phyloP scores from a whole-genome alignment of 1,140 invertebrate species.

The Saccostrea echinata region DNA sequence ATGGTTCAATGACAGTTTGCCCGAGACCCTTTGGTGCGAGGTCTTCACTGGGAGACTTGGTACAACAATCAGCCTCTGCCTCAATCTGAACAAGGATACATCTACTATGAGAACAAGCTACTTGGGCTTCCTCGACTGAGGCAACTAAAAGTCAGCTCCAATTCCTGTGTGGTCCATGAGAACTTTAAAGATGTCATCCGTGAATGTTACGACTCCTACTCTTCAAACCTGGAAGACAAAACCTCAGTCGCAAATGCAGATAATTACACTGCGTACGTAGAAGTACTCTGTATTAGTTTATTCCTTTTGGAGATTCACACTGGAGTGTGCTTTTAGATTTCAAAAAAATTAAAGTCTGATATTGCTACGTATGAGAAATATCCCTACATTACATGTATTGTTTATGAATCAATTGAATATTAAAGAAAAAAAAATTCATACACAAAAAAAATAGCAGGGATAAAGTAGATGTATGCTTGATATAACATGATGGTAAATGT shows the following conservation, averaged over 20 bases:
- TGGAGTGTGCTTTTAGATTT: too few species aligned
- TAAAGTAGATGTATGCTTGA: not conserved
- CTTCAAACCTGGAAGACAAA: constrained; percentile 82
- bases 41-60: constrained; percentile 85
- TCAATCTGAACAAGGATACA: constrained; percentile 80
- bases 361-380: too few species aligned
- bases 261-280: constrained; percentile 75
- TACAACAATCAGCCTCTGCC: constrained; percentile 80
- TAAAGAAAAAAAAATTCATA: too few species aligned
- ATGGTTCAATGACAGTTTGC: constrained; percentile 80
- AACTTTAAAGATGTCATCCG: constrained; percentile 84
- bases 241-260: constrained; percentile 71
- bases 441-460: too few species aligned
- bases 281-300: too few species aligned
- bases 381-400: too few species aligned
- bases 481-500: not conserved
- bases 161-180: constrained; percentile 84
- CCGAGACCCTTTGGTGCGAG: constrained; percentile 82
- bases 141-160: constrained; percentile 82
- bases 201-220: constrained; percentile 84
- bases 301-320: too few species aligned
- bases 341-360: too few species aligned
- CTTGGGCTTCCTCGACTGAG: constrained; percentile 85
- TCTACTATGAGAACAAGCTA: constrained; percentile 85
- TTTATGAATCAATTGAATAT: too few species aligned